Percentiles rank a stretch among this genome's conserved stretches.
Conservation (phyloP, 2,113 vertebrate genomes). For the Forbesichthys papilliferus region DNA sequence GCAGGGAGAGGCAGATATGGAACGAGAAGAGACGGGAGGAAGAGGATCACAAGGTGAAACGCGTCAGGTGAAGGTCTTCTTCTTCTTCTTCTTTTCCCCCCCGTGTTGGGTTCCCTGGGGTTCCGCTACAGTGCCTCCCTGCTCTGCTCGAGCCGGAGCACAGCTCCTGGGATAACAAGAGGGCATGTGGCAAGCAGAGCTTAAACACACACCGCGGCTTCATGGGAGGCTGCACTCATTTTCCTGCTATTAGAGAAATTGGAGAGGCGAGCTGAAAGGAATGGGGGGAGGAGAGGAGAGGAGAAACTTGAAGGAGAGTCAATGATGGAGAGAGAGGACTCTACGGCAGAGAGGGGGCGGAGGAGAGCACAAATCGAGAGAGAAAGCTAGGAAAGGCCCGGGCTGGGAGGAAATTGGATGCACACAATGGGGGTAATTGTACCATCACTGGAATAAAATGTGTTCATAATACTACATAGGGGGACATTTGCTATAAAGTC, state of each 20-base stretch:
- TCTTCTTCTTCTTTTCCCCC: neutral
- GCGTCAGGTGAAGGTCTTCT: conserved; percentile 43
- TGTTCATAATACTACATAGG: no score
- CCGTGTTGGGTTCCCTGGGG: neutral
- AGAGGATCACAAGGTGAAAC: conserved; percentile 46
- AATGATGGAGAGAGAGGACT: neutral
- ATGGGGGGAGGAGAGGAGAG: neutral
- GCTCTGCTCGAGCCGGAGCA: conserved; percentile 12
- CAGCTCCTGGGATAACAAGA: conserved; percentile 5
- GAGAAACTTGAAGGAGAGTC: neutral
- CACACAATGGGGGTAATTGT: conserved; percentile 4
- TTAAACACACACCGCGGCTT: conserved; percentile 3
- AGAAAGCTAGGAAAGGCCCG: conserved; percentile 5
- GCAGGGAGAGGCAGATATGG: neutral
- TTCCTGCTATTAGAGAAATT: neutral
- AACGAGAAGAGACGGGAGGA: neutral
- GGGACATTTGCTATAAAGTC: no score
- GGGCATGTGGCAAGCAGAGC: neutral
- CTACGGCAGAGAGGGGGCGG: neutral
- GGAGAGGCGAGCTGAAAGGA: neutral
- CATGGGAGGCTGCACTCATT: conserved; percentile 1
- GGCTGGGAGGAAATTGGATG: neutral
- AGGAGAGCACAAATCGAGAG: neutral
- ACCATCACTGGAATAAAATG: no score
- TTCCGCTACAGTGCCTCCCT: neutral